Percentiles rank a stretch among this genome's conserved stretches.
Conservation (phyloP, 2,797 vertebrate genomes). For the Sebastes flavidus region DNA sequence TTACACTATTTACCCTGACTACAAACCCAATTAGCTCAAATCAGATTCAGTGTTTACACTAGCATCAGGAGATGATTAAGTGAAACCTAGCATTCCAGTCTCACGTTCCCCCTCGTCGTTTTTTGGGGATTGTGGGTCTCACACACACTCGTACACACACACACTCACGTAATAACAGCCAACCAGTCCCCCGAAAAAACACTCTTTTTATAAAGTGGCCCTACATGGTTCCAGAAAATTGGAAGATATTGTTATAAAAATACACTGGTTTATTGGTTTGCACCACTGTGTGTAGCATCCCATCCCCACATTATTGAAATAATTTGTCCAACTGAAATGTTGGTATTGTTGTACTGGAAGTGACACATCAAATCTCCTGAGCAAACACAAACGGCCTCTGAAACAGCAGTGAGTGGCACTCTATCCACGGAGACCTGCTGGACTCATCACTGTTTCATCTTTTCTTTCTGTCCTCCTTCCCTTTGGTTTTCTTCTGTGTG, state of each 20-base stretch:
- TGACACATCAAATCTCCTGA: constrained; percentile 4
- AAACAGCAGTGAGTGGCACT: background rate
- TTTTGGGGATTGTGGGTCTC: constrained; percentile 27
- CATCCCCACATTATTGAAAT: background rate
- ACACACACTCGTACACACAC: constrained; percentile 6
- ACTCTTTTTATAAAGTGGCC: background rate
- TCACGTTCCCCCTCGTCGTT: constrained; percentile 54
- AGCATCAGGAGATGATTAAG: constrained; percentile 76
- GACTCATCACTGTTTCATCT: background rate
- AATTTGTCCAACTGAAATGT: constrained; percentile 4
- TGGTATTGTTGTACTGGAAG: background rate
- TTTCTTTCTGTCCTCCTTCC: background rate
- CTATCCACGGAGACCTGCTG: background rate
- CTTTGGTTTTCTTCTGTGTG: background rate
- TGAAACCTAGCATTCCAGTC: constrained; percentile 64
- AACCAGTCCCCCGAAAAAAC: background rate
- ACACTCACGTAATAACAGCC: constrained; percentile 11
- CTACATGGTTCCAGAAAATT: background rate
- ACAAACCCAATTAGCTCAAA: constrained; percentile 81
- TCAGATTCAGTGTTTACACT: constrained; percentile 76
- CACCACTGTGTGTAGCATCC: background rate
- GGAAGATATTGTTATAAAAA: background rate
- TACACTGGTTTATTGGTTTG: background rate
- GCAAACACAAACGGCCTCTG: background rate
- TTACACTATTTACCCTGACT: constrained; percentile 78